These are phyloP conservation scores for Drosophila cardini DNA, from an alignment of 1,140 invertebrate genomes.

Conservation along the genomic window DNA sequence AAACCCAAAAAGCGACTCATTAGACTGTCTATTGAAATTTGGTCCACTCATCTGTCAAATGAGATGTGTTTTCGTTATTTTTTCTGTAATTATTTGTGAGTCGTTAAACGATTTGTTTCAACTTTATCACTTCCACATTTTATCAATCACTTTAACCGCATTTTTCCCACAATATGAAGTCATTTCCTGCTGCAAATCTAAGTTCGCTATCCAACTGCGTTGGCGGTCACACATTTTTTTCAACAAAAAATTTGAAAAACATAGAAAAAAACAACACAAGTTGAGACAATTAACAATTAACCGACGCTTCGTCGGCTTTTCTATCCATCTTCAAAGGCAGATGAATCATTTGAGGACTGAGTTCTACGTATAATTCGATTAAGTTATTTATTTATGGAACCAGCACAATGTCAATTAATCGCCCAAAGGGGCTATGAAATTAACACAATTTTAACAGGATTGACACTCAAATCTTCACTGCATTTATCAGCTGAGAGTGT, in stretches of 20 bases:
- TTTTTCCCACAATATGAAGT: conserved; percentile 31
- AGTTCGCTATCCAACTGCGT: conserved; percentile 44
- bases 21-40: conserved; percentile 46
- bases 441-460: conserved; percentile 32
- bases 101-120: conserved; percentile 47
- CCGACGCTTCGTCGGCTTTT: conserved; percentile 25
- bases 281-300: conserved; percentile 56
- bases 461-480: conserved; percentile 38
- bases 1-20: conserved; percentile 30
- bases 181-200: conserved; percentile 49
- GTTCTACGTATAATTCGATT: conserved; percentile 66
- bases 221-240: conserved; percentile 32
- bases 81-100: conserved; percentile 54
- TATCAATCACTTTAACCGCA: conserved; percentile 39
- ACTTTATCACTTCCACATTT: conserved; percentile 32
- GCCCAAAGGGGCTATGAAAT: conserved; percentile 41
- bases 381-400: conserved; percentile 58
- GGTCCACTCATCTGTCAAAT: conserved; percentile 39
- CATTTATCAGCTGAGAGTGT: conserved; percentile 44
- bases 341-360: conserved; percentile 57
- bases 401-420: conserved; percentile 76
- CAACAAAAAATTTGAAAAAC: background rate
- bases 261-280: background rate
- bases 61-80: conserved; percentile 10
- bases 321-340: conserved; percentile 25